Conservation (phyloP, 30 jellyfish, hydroid and myxozoan genomes). For the Aurelia sp. region DNA sequence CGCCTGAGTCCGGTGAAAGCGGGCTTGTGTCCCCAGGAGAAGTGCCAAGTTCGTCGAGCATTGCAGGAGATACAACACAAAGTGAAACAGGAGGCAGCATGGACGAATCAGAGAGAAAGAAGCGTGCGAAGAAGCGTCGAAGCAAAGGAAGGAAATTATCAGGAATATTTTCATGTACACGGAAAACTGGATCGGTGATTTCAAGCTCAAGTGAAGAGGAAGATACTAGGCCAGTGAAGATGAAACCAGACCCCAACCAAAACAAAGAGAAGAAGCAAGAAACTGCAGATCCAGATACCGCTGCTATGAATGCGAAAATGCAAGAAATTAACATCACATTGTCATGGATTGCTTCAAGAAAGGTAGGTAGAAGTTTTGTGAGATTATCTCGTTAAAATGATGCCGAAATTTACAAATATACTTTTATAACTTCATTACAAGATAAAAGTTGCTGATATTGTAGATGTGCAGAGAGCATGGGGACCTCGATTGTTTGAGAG, state of each 20-base stretch:
- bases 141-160: constrained; percentile 62
- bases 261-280: background rate
- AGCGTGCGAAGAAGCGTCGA: constrained; percentile 41
- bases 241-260: constrained; percentile 11
- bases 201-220: constrained; percentile 78
- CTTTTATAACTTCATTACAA: too few species aligned
- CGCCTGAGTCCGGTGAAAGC: constrained; percentile 42
- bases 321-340: constrained; percentile 76
- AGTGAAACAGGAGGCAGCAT: constrained; percentile 57
- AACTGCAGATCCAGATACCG: background rate
- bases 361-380: constrained; percentile 31
- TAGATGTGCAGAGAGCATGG: too few species aligned
- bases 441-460: too few species aligned
- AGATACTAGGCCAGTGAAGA: constrained; percentile 54
- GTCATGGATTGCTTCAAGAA: constrained; percentile 71
- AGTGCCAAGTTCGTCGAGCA: constrained; percentile 42
- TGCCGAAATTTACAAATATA: too few species aligned
- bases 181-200: constrained; percentile 35
- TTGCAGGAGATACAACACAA: constrained; percentile 43
- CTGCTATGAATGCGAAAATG: constrained; percentile 53
- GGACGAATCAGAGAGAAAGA: constrained; percentile 40
- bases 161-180: constrained; percentile 69
- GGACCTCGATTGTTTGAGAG: too few species aligned
- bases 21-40: constrained; percentile 29
- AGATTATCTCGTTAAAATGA: too few species aligned